Evolutionary conservation across 2,888 invertebrate species (phyloP).

Genomic region (Eledona agricola): DNA sequence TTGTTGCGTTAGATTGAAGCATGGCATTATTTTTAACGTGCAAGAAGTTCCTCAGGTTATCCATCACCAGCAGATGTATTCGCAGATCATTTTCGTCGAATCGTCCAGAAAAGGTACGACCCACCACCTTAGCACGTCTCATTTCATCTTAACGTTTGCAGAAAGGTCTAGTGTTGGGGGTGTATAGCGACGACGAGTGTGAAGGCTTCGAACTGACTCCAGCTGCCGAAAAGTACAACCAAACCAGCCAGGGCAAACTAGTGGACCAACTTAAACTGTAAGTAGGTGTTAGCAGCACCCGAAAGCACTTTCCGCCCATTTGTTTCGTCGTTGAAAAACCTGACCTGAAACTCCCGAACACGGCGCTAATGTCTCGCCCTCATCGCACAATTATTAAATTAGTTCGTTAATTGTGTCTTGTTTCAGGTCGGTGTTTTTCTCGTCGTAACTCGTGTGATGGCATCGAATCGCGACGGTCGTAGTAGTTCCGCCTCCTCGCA

Average conservation of each 20-base stretch:
- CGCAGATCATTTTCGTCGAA: constrained; percentile 41
- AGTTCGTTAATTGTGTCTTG: no score
- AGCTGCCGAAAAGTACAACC: constrained; percentile 64
- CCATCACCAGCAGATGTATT: constrained; percentile 40
- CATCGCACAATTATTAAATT: no score
- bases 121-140: constrained; percentile 9
- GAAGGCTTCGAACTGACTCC: constrained; percentile 62
- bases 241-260: constrained; percentile 63
- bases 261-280: constrained; percentile 64
- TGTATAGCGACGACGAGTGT: constrained; percentile 62
- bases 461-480: constrained; percentile 62
- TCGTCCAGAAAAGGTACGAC: constrained; percentile 41
- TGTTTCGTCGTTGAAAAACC: constrained; percentile 41
- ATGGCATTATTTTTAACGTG: constrained; percentile 47
- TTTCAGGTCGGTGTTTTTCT: constrained; percentile 65
- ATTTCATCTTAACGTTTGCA: constrained; percentile 46
- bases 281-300: no score
- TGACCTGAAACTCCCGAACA: constrained; percentile 57
- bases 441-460: no score
- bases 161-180: constrained; percentile 68
- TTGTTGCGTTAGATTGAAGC: constrained; percentile 11
- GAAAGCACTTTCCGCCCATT: constrained; percentile 3
- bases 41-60: constrained; percentile 52
- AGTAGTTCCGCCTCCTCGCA: constrained; percentile 62
- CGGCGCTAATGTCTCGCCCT: no score